Base-by-base conservation (phyloP, 2,113 vertebrate species). In the Alethe castanea region DNA sequence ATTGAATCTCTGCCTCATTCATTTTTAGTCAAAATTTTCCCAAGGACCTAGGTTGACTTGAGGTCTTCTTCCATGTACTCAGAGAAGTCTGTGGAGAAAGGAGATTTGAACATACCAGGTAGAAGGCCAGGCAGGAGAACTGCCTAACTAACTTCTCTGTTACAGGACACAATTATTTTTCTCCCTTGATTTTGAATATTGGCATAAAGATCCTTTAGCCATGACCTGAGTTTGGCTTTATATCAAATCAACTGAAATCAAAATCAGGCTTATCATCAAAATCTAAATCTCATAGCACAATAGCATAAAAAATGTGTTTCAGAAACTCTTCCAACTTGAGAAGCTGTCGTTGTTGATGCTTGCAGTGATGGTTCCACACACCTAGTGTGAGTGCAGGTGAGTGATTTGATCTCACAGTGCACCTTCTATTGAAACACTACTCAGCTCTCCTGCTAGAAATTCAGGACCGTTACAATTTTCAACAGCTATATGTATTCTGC, bases 401-500 rank as follows among this genome's bases (percentile, higher is more conserved):
- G 36, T 86, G 80, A 86, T 83, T 92, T 86, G 73, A 42, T 90
- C 57, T 93, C 96, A 74, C 45, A 90, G 9, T 40, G 47, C 3
- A 56, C 22, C n/a, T 93, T 79, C 83, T 81, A 84, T 82, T 76
- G 81, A 91, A 93, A 53, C 18, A n/a, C 23, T 52, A 19, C 28
- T 35, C 28, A 70, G 13, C 12, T 69, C 54, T 94, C 81, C 92
- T 60, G 44, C 42, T 84, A 72, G 83, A 95, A 92, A 96, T 96
- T 83, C 89, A 90, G 50, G 47, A 90, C 29, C 86, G 40, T 82
- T 90, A 16, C 53, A 81, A 9, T 94, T 95, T 96, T 92, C 91
- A 91, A 47, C 81, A 97, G 36, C 72, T 73, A 33, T 77, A 59
- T 80, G 71, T 95, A 92, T 91, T 96, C 85, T 93, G 44, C 47